phyloP scores from a whole-genome alignment of 2,113 vertebrate species.

The Oryzias celebensis region DNA sequence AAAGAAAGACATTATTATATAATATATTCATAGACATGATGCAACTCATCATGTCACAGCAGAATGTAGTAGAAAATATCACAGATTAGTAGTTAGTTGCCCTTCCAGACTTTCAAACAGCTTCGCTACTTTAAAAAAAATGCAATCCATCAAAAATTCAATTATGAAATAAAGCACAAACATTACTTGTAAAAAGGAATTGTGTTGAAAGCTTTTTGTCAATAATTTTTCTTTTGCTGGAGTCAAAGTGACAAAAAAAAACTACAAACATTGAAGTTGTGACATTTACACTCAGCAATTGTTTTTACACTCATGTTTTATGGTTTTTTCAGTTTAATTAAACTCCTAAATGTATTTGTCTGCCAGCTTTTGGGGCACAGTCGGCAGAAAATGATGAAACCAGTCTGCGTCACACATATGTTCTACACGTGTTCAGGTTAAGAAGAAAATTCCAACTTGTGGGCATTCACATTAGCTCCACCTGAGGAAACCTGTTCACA shows the following conservation, averaged over 20 bases:
- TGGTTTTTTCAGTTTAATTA: conserved; percentile 99
- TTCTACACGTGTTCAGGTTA: conserved; percentile 38
- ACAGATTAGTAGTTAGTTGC: not conserved
- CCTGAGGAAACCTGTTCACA: conserved; percentile 11
- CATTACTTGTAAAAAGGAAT: no score
- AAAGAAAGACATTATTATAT: no score
- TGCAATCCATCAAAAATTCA: no score
- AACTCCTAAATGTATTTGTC: conserved; percentile 99
- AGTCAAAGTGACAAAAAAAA: conserved; percentile 35
- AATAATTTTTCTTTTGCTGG: conserved; percentile 19
- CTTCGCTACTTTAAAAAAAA: no score
- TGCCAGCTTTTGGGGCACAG: conserved; percentile 95
- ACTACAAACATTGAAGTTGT: conserved; percentile 44
- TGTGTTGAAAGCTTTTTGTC: conserved; percentile 21
- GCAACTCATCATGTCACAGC: no score
- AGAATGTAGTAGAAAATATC: no score
- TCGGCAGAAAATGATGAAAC: conserved; percentile 91
- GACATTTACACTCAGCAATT: conserved; percentile 83
- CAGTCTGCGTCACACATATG: conserved; percentile 97
- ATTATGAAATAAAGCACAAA: no score
- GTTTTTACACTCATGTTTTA: conserved; percentile 73
- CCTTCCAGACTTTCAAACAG: no score
- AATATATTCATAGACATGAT: no score
- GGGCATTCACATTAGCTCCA: conserved; percentile 3
- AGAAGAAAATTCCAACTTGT: conserved; percentile 9